Base-by-base conservation (phyloP, 2,113 vertebrate genomes). In the Hipposideros armiger region DNA sequence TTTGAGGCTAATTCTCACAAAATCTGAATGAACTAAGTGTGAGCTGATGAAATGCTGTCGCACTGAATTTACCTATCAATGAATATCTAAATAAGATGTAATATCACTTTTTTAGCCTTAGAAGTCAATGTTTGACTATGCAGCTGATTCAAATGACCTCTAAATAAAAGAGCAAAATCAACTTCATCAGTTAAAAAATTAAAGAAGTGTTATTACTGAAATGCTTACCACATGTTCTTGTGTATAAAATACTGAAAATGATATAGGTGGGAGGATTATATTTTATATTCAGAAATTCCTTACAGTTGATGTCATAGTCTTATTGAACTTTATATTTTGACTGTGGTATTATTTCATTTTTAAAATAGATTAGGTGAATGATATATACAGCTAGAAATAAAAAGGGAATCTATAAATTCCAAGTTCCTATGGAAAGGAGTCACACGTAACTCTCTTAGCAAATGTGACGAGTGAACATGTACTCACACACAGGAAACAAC, bases 271-370 rank as follows among this genome's bases (percentile, higher is more conserved):
- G 14, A 89, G 82, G 20, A 95, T 80, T 94, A 80, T n/a, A 83
- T 97, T 90, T 95, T 91, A 70, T 81, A 93, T 81, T 94, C 82
- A 97, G 50, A 70, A 97, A 96, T 96, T 94, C 62, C 66, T 97
- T 81, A 87, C 14, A 70, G 30, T 81, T 95, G 92, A 87, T 70
- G 10, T 95, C 74, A 92, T 42, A 62, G 80, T 60, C 84, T 82
- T 87, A 66, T 24, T 92, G 84, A 91, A 58, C 14, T 92, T 97
- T 50, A 42, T 87, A 74, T 95, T 95, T 94, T 97, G 74, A 95
- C 92, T 87, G 3, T 50, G 52, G n/a, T 69, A 90, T 74, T 96
- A 81, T 69, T 95, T 95, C 85, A 54, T 69, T 95, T 97, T 92
- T 77, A 69, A 96, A 96, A 67, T 70, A 89, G 73, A 89, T 90